A percentile compares a stretch with the other conserved stretches of the same genome.
These are phyloP conservation scores for Petaurus breviceps DNA, from an alignment of 2,113 vertebrate species.

Conservation along the genomic window DNA sequence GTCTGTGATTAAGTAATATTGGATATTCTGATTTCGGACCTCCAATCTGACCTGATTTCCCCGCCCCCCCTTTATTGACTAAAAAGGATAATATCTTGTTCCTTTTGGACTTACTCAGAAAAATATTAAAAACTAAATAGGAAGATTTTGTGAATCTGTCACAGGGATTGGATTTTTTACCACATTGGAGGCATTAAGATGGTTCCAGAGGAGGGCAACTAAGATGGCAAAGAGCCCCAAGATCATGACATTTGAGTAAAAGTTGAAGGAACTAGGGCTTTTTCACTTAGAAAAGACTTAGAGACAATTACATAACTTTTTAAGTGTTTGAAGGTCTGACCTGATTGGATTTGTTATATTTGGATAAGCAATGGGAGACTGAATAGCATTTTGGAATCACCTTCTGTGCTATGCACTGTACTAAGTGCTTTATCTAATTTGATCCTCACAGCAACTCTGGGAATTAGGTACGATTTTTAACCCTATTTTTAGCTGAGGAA, in stretches of 20 bases:
- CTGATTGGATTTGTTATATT: neutral
- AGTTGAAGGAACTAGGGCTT: neutral
- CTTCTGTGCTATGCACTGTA: no score
- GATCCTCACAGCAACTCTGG: neutral
- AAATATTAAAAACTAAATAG: neutral
- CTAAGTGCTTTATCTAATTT: no score
- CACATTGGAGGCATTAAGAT: neutral
- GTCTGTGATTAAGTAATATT: neutral
- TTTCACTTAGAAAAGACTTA: neutral
- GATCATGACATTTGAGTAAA: neutral
- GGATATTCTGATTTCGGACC: neutral
- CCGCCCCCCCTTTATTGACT: neutral
- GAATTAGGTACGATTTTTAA: neutral
- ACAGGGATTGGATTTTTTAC: neutral
- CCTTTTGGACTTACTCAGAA: neutral
- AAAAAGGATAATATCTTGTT: neutral
- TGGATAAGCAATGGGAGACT: neutral
- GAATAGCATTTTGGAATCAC: neutral
- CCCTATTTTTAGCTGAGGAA: neutral
- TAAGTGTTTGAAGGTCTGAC: neutral
- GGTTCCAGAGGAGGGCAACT: neutral
- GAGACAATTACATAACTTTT: neutral
- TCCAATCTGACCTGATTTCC: neutral
- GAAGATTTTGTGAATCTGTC: neutral
- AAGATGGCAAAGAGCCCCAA: neutral